Evolutionary conservation across 1,140 invertebrate genomes (phyloP), one percentile per base, ranked within the genome.

Genomic region (Bombus superbus): DNA sequence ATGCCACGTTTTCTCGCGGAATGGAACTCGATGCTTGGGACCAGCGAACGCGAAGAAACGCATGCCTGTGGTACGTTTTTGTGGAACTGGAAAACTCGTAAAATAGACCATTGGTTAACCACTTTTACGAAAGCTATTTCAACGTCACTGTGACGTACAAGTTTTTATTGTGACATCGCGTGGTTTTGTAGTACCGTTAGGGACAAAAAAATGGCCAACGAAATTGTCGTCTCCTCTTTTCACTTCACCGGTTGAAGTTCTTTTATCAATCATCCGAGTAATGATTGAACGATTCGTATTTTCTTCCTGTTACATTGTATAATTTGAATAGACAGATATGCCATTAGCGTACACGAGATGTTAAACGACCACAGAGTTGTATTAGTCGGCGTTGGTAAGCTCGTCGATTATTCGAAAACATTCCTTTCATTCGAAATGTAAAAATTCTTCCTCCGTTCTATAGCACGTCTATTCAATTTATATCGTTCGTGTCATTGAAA

Each of bases 271-370:
- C 47, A 53, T 53, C 47, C 47, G 5, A 22, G 47, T 53, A 53
- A 53, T 53, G 47, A 53, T 53, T 53, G 6, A 8, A 53, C 0
- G 47, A 22, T 53, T 8, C 47, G 5, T 53, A 53, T 53, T 8
- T 53, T 22, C 47, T 53, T 53, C 18, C 18, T 22, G 18, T 22
- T 53, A 22, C 6, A 1, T 53, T 53, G 0, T 8, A 53, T 53
- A 18, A 22, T 53, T 53, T 22, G 5, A 22, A 53, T 53, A 18
- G 47, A 53, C 47, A 22, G 47, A 53, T 53, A 22, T 53, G 18
- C 8, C 18, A 22, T 22, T 6, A 53, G 18, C 47, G 18, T 53
- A 53, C 5, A 22, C 1, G 5, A 0, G 1, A 0, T 2, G 18
- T 53, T 53, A 53, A 53, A 53, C 47, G 47, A 53, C 6, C 6